These are phyloP conservation scores for Perca flavescens DNA, from an alignment of 2,113 vertebrate genomes.

Conservation along the genomic window DNA sequence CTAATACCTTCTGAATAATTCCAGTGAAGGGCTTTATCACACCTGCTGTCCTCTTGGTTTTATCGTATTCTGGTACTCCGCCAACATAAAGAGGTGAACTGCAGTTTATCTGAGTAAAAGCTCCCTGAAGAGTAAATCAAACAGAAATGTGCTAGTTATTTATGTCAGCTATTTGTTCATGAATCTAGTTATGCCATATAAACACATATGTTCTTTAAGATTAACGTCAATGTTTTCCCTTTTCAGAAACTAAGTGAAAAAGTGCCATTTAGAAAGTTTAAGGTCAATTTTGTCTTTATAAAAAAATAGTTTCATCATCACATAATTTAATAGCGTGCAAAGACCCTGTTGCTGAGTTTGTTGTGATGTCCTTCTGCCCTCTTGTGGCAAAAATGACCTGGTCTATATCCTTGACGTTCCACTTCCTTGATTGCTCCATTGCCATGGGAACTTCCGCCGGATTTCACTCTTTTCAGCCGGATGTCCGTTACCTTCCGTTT, in stretches of 20 bases:
- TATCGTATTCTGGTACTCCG: constrained; percentile 90
- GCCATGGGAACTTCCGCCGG: too few relatives aligned
- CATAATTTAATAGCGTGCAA: neutral
- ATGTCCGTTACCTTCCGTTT: too few relatives aligned
- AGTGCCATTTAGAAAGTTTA: neutral
- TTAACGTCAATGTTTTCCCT: neutral
- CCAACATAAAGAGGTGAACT: constrained; percentile 93
- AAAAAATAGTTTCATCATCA: too few relatives aligned
- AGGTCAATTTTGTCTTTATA: too few relatives aligned
- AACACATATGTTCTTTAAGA: neutral
- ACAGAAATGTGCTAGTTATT: neutral
- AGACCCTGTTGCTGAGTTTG: neutral
- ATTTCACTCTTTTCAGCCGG: too few relatives aligned
- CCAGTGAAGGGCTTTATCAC: constrained; percentile 89
- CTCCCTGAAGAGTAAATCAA: constrained; percentile 85
- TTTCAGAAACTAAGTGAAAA: neutral
- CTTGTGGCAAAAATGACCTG: constrained; percentile 7
- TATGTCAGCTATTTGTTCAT: neutral
- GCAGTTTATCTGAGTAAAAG: constrained; percentile 98
- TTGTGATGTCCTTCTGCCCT: constrained; percentile 6
- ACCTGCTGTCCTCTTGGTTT: constrained; percentile 90
- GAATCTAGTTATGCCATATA: neutral
- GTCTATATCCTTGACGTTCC: too few relatives aligned
- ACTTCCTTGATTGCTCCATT: too few relatives aligned
- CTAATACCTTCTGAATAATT: constrained; percentile 92